phyloP scores from a whole-genome alignment of 1,140 invertebrate genomes.

The Trissolcus basalis region DNA sequence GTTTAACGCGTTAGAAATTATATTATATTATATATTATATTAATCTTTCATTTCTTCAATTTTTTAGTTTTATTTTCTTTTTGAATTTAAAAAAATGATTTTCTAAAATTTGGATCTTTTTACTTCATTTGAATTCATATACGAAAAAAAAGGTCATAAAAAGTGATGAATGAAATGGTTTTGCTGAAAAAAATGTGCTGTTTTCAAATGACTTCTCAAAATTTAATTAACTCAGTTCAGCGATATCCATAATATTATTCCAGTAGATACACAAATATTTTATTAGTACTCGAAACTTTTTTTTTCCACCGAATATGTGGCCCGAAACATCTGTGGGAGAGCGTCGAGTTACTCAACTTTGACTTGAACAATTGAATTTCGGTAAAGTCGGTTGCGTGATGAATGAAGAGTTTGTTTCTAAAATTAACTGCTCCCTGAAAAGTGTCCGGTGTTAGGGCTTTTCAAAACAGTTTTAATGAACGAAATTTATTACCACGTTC shows the following conservation, averaged over 20 bases:
- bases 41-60: too few relatives aligned
- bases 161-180: too few relatives aligned
- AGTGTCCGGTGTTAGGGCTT: constrained; percentile 26
- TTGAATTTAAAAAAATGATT: too few relatives aligned
- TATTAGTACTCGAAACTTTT: constrained; percentile 7
- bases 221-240: constrained; percentile 7
- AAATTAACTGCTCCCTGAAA: constrained; percentile 33
- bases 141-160: neutral
- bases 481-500: constrained; percentile 31
- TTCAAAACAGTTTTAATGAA: constrained; percentile 44
- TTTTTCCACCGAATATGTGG: constrained; percentile 13
- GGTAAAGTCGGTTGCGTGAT: constrained; percentile 18
- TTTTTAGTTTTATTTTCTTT: too few relatives aligned
- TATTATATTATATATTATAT: too few relatives aligned
- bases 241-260: too few relatives aligned
- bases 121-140: too few relatives aligned
- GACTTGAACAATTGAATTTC: constrained; percentile 24
- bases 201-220: constrained; percentile 6
- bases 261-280: constrained; percentile 14
- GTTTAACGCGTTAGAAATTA: too few relatives aligned
- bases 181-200: too few relatives aligned
- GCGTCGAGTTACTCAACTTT: constrained; percentile 20
- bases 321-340: constrained; percentile 18
- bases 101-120: too few relatives aligned
- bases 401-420: constrained; percentile 43